A percentile compares a stretch with the other conserved stretches of the same genome.
These are phyloP conservation scores for Vultur gryphus DNA, from an alignment of 2,797 vertebrate species.

Conservation along the genomic window DNA sequence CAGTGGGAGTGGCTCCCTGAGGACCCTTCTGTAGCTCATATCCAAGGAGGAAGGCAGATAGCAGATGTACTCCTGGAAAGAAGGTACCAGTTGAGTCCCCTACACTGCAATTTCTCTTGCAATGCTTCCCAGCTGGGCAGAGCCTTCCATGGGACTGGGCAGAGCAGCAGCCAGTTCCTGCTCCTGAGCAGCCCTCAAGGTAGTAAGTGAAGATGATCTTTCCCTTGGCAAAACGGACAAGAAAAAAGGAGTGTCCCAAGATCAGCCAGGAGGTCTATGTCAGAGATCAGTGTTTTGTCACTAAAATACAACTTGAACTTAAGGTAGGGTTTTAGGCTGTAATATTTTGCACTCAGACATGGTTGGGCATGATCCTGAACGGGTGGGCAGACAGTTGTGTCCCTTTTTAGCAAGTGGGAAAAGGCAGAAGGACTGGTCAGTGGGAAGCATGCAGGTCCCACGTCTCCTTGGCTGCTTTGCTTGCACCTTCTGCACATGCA, in stretches of 20 bases:
- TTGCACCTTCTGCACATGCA: accelerated
- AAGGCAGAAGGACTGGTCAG: background rate
- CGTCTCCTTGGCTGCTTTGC: background rate
- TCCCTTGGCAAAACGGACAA: background rate
- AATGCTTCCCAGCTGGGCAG: accelerated
- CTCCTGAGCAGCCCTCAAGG: background rate
- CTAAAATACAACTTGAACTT: background rate
- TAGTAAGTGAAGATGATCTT: background rate
- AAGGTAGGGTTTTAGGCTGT: background rate
- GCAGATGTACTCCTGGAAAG: background rate
- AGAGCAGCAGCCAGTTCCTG: background rate
- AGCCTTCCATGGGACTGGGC: background rate
- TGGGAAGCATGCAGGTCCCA: accelerated
- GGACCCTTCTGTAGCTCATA: background rate
- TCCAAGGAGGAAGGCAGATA: background rate
- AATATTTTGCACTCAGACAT: accelerated
- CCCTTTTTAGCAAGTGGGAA: background rate
- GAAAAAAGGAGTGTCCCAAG: background rate
- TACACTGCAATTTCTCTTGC: background rate
- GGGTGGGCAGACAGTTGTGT: too few species aligned
- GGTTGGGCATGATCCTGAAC: accelerated
- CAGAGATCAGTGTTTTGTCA: background rate
- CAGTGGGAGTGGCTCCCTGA: accelerated
- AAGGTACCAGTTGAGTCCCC: background rate
- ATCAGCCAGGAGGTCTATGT: accelerated